phyloP scores from a whole-genome alignment of 2,888 invertebrate genomes.

The Anorthoa munda region DNA sequence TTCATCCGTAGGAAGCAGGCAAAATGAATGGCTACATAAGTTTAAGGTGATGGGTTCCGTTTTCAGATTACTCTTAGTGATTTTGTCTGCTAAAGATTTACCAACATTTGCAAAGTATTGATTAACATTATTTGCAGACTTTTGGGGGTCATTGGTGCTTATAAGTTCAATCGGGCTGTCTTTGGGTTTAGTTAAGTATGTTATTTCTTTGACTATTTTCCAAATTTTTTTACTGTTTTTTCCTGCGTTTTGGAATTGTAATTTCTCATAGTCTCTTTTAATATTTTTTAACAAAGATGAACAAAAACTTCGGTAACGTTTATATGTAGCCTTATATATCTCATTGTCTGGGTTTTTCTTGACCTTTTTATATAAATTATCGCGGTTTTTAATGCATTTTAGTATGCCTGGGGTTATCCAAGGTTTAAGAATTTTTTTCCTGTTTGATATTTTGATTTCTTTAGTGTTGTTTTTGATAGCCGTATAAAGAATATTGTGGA shows the following conservation, averaged over 20 bases:
- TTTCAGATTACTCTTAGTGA: no score
- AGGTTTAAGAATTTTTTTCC: no score
- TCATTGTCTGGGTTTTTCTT: no score
- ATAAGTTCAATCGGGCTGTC: background rate
- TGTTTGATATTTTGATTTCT: background rate
- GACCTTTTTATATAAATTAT: no score
- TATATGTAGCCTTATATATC: background rate
- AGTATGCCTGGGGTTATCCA: no score
- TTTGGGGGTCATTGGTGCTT: slow-evolving; percentile 3
- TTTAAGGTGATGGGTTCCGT: background rate
- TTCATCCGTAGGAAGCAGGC: slow-evolving; percentile 10
- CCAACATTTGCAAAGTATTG: no score
- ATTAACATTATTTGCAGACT: background rate
- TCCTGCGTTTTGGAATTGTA: background rate
- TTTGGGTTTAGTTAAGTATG: background rate
- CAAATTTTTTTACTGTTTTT: background rate
- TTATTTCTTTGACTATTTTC: no score
- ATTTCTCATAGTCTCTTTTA: background rate
- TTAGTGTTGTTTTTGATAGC: background rate
- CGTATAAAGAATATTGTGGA: background rate
- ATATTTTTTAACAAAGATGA: background rate
- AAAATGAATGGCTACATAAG: slow-evolving; percentile 12
- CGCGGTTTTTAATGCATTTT: no score
- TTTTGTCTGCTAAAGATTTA: no score
- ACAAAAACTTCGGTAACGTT: background rate